Evolutionary conservation across 2,113 vertebrate genomes (phyloP).

Genomic region (Corydoras maculifer): DNA sequence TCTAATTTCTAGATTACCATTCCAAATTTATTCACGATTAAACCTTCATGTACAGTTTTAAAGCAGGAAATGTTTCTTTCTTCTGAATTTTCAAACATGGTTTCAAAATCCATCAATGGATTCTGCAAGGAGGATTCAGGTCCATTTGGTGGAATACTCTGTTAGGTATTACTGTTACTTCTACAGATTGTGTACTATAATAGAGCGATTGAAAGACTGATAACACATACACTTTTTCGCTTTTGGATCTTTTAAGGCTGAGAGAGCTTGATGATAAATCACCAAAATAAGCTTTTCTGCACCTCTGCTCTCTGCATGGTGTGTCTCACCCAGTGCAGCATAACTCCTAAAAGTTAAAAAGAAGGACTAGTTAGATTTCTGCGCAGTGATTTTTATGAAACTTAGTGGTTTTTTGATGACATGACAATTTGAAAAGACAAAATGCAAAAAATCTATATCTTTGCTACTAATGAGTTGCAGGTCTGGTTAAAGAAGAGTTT

Average conservation of each 20-base stretch:
- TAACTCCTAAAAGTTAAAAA: background rate
- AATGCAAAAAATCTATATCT: too few species aligned
- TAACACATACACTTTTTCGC: background rate
- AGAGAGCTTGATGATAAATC: conserved; percentile 7
- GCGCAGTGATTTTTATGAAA: background rate
- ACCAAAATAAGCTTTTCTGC: conserved; percentile 4
- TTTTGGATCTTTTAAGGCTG: conserved; percentile 5
- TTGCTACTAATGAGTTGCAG: too few species aligned
- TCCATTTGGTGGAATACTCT: too few species aligned
- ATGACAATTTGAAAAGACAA: too few species aligned
- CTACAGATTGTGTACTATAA: too few species aligned
- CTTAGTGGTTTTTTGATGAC: too few species aligned
- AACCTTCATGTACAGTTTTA: too few species aligned
- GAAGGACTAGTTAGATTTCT: background rate
- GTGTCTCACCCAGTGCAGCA: background rate
- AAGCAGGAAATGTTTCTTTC: background rate
- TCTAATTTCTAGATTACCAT: background rate
- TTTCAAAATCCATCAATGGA: too few species aligned
- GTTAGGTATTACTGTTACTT: too few species aligned
- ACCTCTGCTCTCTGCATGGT: background rate
- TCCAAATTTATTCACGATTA: background rate
- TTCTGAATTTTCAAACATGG: background rate
- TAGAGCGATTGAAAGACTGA: conserved; percentile 1
- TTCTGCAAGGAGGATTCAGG: too few species aligned
- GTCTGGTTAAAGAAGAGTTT: too few species aligned